Evolutionary conservation across 2,113 vertebrate genomes (phyloP), one percentile per base, ranked within the genome.

Genomic region (Rhinopomastus cyanomelas): DNA sequence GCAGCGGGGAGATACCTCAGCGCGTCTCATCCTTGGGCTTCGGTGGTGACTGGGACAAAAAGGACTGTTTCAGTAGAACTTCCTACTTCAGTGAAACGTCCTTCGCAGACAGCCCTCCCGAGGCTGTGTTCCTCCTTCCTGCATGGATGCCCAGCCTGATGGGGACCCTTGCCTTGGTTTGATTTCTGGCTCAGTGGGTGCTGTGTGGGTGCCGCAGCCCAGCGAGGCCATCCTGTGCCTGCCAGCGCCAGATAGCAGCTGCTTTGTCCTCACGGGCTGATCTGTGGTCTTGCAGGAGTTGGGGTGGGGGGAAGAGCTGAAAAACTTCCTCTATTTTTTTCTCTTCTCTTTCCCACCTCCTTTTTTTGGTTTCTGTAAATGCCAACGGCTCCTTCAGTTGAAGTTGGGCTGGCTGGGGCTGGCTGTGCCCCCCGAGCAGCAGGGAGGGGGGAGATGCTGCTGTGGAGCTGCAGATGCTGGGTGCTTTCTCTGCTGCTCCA

Each of bases 221-320:
- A 39, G 68, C 1, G 5, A 46, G 64, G 56, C 5, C 2, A 37
- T 30, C n/a, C 61, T 8, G 53, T 32, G 89, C 83, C 89, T 96
- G 96, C 85, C 68, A 68, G 68, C 56, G 82, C 80, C 82, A 80
- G 92, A 95, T 95, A 94, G 85, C 32, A 0, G 80, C 65, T 7
- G 44, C 17, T 89, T 94, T 94, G 71, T 91, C 93, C 56, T 64
- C 61, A 13, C 0, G 0, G 69, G n/a, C 86, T 89, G 88, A 86
- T 95, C 87, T 96, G 95, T 78, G 89, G 96, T 87, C 84, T 84
- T 71, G 11, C 27, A 66, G 77, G 57, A 18, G 51, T 34, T 55
- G 19, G 12, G 34, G 18, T 8, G 23, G 11, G 57, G n/a, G 13
- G 32, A 29, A 52, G 46, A 44, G 29, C 20, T 20, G 46, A 48